These are phyloP conservation scores for Electrona antarctica DNA, from an alignment of 2,113 vertebrate genomes.

Conservation along the genomic window DNA sequence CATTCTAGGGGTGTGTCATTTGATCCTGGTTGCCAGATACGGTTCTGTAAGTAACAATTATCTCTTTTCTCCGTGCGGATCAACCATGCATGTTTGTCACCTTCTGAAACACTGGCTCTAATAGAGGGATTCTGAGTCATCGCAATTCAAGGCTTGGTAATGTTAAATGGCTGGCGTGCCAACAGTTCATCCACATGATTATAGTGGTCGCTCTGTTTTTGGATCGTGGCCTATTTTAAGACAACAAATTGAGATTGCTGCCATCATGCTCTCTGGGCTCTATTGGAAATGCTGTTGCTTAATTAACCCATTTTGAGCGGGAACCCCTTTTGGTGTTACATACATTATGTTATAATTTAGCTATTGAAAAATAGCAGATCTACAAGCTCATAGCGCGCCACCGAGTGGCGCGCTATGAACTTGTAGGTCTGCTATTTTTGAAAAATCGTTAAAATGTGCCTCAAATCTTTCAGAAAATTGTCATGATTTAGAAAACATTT, in stretches of 20 bases:
- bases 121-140: conserved; percentile 53
- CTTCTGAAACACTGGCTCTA: neutral
- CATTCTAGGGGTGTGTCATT: conserved; percentile 6
- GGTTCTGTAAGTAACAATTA: conserved; percentile 11
- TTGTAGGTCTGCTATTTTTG: too few species aligned
- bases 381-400: too few species aligned
- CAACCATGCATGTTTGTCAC: conserved; percentile 40
- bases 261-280: neutral
- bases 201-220: neutral
- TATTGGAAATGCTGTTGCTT: neutral
- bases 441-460: too few species aligned
- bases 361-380: too few species aligned
- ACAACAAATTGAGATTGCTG: neutral
- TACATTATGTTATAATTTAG: too few species aligned
- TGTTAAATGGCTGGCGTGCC: neutral
- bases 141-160: conserved; percentile 11
- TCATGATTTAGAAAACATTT: too few species aligned
- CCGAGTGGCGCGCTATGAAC: too few species aligned
- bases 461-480: too few species aligned
- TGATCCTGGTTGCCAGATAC: conserved; percentile 13
- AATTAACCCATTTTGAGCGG: too few species aligned
- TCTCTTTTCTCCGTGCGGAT: conserved; percentile 38
- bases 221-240: neutral
- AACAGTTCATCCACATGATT: neutral
- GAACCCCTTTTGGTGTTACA: too few species aligned